A percentile compares a stretch with the other conserved stretches of the same genome.
These are phyloP conservation scores for Ceyx melanurus DNA, from an alignment of 2,113 vertebrate genomes.

Conservation along the genomic window DNA sequence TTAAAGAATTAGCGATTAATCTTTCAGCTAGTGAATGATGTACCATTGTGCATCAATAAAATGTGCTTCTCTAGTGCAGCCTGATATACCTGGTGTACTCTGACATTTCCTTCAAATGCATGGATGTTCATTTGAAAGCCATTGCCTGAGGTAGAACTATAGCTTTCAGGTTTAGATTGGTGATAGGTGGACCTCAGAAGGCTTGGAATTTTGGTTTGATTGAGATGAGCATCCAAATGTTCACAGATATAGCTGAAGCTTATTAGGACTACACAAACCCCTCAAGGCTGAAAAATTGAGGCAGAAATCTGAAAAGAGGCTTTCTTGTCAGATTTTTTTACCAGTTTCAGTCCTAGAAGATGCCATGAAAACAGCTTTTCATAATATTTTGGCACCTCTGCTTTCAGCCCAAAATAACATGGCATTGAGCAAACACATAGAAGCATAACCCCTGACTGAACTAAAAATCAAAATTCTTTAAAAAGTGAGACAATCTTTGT, in stretches of 20 bases:
- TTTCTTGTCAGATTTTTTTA: conserved; percentile 43
- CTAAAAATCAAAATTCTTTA: neutral
- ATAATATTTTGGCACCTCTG: conserved; percentile 40
- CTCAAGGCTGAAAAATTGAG: neutral
- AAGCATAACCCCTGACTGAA: neutral
- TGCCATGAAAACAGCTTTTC: conserved; percentile 29
- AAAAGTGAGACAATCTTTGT: neutral
- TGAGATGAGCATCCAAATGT: neutral
- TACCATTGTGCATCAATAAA: neutral
- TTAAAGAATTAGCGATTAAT: neutral
- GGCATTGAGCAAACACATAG: neutral
- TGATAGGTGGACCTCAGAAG: neutral
- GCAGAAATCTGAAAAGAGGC: neutral
- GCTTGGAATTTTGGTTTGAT: neutral
- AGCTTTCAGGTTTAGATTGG: neutral
- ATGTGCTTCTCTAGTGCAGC: neutral
- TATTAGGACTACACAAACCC: neutral
- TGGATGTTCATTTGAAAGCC: conserved; percentile 1
- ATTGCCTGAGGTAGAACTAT: neutral
- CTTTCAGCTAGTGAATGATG: neutral
- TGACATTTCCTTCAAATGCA: conserved; percentile 37
- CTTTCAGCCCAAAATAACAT: conserved; percentile 13
- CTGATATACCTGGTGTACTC: neutral
- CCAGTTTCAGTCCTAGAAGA: neutral
- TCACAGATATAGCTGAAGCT: neutral